Evolutionary conservation across 2,888 invertebrate genomes (phyloP).

Genomic region (Nemoura dubitans): DNA sequence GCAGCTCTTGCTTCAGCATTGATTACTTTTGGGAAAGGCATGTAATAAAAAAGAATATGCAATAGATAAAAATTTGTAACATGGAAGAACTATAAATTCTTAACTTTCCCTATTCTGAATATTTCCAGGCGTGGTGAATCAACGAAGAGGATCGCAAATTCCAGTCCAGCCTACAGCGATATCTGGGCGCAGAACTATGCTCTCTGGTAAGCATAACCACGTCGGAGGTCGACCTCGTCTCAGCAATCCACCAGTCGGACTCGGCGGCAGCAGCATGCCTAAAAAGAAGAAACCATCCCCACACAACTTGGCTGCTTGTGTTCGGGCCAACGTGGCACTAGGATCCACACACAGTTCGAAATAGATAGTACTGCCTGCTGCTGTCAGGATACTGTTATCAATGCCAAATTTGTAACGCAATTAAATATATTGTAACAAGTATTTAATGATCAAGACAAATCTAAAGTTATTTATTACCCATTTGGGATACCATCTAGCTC

Average conservation of each 20-base stretch:
- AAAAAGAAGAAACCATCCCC: conserved; percentile 1
- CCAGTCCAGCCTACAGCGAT: conserved; percentile 39
- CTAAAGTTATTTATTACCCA: no score
- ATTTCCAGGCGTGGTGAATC: no score
- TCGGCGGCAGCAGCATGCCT: background rate
- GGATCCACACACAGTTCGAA: background rate
- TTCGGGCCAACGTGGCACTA: background rate
- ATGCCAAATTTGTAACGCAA: no score
- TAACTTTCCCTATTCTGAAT: background rate
- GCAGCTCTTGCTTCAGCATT: conserved; percentile 25
- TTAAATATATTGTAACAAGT: background rate
- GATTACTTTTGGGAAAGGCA: conserved; percentile 16
- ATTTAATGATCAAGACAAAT: no score
- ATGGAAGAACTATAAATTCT: no score
- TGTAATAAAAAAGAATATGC: background rate
- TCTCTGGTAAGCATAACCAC: background rate
- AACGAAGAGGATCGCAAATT: background rate
- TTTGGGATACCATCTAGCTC: background rate
- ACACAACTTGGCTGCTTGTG: background rate
- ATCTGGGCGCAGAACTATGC: background rate
- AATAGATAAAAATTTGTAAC: no score
- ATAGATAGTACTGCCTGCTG: no score
- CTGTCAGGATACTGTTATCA: no score
- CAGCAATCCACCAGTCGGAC: background rate
- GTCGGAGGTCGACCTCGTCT: background rate